Evolutionary conservation across 2,888 invertebrate genomes (phyloP), one percentile per base, ranked within the genome.

Genomic region (Nomada lathburiana): DNA sequence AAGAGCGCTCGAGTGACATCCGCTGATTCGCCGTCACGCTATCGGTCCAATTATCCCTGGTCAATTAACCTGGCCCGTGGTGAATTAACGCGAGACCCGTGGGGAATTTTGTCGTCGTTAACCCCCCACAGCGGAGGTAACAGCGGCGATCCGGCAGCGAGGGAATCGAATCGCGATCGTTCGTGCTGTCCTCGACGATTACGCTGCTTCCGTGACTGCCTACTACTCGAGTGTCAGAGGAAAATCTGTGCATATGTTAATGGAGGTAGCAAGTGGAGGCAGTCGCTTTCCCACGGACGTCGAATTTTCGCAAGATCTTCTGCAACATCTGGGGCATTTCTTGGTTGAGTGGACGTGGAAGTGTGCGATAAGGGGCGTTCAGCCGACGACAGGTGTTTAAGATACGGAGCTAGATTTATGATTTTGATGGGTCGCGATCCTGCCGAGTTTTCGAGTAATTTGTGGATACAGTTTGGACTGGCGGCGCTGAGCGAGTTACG

Each of bases 21-120:
- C 79, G 64, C 67, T 78, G 72, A 80, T 86, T 86, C 86, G 87
- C 73, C 69, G 73, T 60, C 71, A 72, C 44, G 76, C 77, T 78
- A 77, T 80, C 80, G 84, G 83, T 84, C 84, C 88, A 86, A 89
- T 90, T 90, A 89, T 90, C 83, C 52, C 57, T 79, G 82, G 84
- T 77, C 87, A 86, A 89, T 90, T 89, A 89, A 89, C 73, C 81
- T n/a, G 29, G 62, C 47, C 20, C 81, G 76, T 76, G 73, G 83
- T 74, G 77, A 85, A 85, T 85, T 80, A 85, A 86, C 74, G 81
- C 70, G 71, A 64, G 79, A 57, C 74, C n/a, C 67, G 60, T 76
- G 64, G 64, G 86, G 76, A 82, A 87, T 87, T 85, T 72, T 73
- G 62, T 79, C 82, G 83, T 88, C 86, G 86, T 86, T 88, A 88